These are phyloP conservation scores for Sabellastarte sp. DNA, from an alignment of 2,888 invertebrate species.

Conservation along the genomic window DNA sequence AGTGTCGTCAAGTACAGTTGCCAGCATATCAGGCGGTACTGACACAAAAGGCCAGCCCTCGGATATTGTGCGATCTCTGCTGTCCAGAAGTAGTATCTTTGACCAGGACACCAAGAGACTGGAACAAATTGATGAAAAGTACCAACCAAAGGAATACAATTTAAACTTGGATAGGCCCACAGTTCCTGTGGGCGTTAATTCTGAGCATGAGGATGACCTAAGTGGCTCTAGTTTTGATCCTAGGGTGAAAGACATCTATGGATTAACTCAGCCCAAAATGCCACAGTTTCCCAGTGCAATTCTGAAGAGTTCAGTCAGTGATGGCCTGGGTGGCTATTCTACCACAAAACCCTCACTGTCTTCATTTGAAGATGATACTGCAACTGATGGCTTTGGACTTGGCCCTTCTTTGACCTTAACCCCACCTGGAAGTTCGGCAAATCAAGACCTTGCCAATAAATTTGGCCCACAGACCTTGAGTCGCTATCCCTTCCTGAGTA, in stretches of 20 bases:
- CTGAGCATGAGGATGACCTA: neutral
- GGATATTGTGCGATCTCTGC: conserved; percentile 86
- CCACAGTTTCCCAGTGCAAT: no score
- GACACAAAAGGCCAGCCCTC: conserved; percentile 75
- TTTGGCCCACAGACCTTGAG: no score
- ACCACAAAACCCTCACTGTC: neutral
- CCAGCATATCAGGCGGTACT: neutral
- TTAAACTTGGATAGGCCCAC: neutral
- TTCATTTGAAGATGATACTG: neutral
- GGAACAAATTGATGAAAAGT: conserved; percentile 10
- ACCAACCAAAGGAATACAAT: conserved; percentile 4
- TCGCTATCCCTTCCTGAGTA: neutral
- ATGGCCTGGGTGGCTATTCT: neutral
- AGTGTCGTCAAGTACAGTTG: neutral
- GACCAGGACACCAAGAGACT: conserved; percentile 92
- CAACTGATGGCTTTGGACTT: no score
- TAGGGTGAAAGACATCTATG: neutral
- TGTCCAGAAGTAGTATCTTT: conserved; percentile 88
- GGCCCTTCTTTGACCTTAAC: neutral
- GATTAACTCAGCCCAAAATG: neutral
- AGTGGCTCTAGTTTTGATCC: conserved; percentile 1
- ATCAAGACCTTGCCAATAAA: neutral
- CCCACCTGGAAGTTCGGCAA: neutral
- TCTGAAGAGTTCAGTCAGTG: no score
- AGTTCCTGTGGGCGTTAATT: neutral